Percentiles rank a stretch among this genome's conserved stretches.
Conservation (phyloP, 2,888 invertebrate genomes). For the Cryptops parisi region DNA sequence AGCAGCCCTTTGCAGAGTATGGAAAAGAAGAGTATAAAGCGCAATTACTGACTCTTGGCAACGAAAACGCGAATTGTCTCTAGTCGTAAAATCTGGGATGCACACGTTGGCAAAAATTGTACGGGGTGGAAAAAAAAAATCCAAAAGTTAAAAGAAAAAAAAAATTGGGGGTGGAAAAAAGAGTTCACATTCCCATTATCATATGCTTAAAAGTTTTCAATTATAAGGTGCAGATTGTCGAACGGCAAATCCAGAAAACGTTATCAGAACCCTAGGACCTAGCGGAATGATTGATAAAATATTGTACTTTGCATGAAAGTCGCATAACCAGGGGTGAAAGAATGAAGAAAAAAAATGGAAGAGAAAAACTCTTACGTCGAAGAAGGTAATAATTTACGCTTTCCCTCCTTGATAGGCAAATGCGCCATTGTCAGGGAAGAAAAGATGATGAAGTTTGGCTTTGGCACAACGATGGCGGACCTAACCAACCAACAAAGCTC, state of each 20-base stretch:
- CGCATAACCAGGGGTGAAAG: too few relatives aligned
- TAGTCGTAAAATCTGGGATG: neutral
- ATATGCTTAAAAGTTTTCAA: constrained; percentile 16
- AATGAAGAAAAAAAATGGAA: too few relatives aligned
- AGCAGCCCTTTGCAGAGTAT: neutral
- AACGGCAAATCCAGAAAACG: constrained; percentile 9
- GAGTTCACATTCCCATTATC: constrained; percentile 11
- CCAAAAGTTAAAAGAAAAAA: neutral
- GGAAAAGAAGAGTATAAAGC: too few relatives aligned
- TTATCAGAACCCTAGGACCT: constrained; percentile 9
- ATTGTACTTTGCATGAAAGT: constrained; percentile 16
- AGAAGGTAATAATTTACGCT: constrained; percentile 15
- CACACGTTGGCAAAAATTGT: neutral
- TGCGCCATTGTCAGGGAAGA: constrained; percentile 8
- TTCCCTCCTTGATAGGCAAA: constrained; percentile 8
- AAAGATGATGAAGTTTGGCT: constrained; percentile 6
- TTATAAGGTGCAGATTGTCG: constrained; percentile 15
- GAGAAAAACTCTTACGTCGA: constrained; percentile 7
- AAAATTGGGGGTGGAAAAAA: constrained; percentile 8
- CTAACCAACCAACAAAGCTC: constrained; percentile 10
- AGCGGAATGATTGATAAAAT: constrained; percentile 14
- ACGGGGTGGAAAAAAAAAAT: neutral
- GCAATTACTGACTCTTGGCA: neutral
- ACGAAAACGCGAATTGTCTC: neutral
- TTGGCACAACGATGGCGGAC: constrained; percentile 17